These are phyloP conservation scores for Hylaeus volcanicus DNA, from an alignment of 1,140 invertebrate genomes.

Conservation along the genomic window DNA sequence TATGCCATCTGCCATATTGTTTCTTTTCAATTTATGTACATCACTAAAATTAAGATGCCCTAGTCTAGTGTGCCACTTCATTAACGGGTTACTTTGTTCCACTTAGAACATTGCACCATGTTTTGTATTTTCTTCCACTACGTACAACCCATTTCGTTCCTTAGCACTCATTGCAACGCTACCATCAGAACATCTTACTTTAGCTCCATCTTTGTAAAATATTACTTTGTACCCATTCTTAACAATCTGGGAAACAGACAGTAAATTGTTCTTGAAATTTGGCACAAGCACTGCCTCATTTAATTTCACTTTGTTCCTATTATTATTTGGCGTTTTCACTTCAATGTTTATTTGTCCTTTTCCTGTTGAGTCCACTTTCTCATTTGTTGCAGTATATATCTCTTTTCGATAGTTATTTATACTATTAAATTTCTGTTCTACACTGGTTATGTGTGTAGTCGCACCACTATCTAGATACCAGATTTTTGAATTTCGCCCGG, in stretches of 20 bases:
- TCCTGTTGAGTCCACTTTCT: background rate
- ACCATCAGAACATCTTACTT: background rate
- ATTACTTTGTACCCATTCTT: conserved; percentile 26
- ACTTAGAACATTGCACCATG: too few species aligned
- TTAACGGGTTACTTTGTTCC: conserved; percentile 9
- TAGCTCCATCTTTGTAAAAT: conserved; percentile 1
- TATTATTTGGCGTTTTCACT: background rate
- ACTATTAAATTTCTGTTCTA: background rate
- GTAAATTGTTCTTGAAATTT: conserved; percentile 27
- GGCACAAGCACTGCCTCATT: conserved; percentile 34
- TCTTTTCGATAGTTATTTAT: background rate
- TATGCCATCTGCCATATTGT: background rate
- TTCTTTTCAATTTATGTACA: background rate
- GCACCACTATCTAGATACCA: conserved; percentile 19
- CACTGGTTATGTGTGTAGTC: background rate
- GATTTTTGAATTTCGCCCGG: background rate
- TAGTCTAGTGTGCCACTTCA: conserved; percentile 24
- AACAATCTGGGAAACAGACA: conserved; percentile 19
- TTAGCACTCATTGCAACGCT: background rate
- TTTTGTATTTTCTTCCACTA: conserved; percentile 58
- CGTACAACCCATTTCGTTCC: conserved; percentile 1
- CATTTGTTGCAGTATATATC: conserved; percentile 7
- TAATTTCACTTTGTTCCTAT: background rate
- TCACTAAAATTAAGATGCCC: conserved; percentile 19
- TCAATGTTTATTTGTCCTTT: background rate